Base-by-base conservation (phyloP, 2,888 invertebrate genomes). In the Cataglyphis livida region DNA sequence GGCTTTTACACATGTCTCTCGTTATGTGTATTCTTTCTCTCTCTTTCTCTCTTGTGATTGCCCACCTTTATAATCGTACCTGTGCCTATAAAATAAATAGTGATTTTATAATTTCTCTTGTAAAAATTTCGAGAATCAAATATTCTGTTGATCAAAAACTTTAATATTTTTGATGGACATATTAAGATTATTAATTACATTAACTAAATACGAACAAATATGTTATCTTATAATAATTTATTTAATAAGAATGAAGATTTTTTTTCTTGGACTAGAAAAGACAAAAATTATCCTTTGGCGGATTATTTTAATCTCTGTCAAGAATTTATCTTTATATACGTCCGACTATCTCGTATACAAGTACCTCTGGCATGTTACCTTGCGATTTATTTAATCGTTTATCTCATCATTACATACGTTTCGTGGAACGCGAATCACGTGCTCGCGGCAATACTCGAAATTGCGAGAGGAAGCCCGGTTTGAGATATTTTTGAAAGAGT, bases 1-100 rank as follows among this genome's bases (percentile, higher is more conserved):
- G 86, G 86, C 89, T 88, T 90, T 90, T 89, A 82, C 90, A 66
- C 84, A 85, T 74, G 83, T 84, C 85, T 76, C 83, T 85, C 88
- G 87, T 88, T 86, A 88, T 76, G 83, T 64, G 78, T 84, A 38
- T 65, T 73, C 66, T 70, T 61, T 62, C 75, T 59, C 82, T 51
- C 48, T 48, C n/a, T 41, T 4, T 44, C 44, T 44, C 44, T 44
- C 41, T 44, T 3, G 83, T 76, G 32, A 18, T 38, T 57, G 28
- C 70, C 35, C 82, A 62, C 79, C 74, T 88, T 88, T 78, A 86
- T 70, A 81, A 81, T 78, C 68, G 71, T 61, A 59, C 81, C 2
- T 28, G 28, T 28, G 2, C 2, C 28, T 28, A 28, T 28, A 28
- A 28, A 28, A 28, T 28, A 28, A 28, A 28, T 28, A 28, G 28